Evolutionary conservation across 2,888 invertebrate species (phyloP), one percentile per base, ranked within the genome.

Genomic region (Sarcophaga caerulescens): DNA sequence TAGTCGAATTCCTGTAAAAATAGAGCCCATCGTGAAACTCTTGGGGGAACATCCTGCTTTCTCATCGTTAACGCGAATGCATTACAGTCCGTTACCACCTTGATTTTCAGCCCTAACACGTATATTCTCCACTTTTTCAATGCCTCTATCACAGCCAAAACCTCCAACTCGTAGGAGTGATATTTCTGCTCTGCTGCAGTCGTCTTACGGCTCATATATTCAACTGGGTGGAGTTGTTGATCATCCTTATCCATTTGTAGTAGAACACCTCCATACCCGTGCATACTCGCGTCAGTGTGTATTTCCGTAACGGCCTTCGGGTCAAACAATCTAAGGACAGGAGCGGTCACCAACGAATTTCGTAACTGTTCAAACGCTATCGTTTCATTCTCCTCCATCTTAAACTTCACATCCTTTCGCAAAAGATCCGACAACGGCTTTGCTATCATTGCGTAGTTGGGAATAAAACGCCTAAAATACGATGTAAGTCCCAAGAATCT

Each of bases 401-500:
- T 3, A 3, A 23, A 23, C 23, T 23, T 23, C 23, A 23, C 23
- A 23, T 23, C 23, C 3, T 23, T 23, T 23, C 23, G 23, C 23
- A 23, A 23, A 23, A 23, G 23, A 3, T 23, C 12, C 79, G 78
- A 21, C 77, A 85, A 3, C 59, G 47, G 19, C 23, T n/a, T n/a
- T n/a, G n/a, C n/a, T n/a, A n/a, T n/a, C n/a, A n/a, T n/a, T n/a
- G n/a, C n/a, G 23, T 1, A 23, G 1, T 1, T 23, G 3, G 35
- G 62, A 11, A 81, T 63, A 25, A 84, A 69, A 14, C 81, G 73
- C 60, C 85, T 12, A 35, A 76, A 68, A 63, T 85, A 85, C 0
- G 79, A 78, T 2, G 85, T 82, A 8, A 83, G 68, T 59, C 87
- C 82, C 11, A 85, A 17, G 65, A 85, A 83, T 71, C 81, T 66